These are phyloP conservation scores for Edolisoma coerulescens DNA, from an alignment of 2,113 vertebrate species.

Conservation along the genomic window DNA sequence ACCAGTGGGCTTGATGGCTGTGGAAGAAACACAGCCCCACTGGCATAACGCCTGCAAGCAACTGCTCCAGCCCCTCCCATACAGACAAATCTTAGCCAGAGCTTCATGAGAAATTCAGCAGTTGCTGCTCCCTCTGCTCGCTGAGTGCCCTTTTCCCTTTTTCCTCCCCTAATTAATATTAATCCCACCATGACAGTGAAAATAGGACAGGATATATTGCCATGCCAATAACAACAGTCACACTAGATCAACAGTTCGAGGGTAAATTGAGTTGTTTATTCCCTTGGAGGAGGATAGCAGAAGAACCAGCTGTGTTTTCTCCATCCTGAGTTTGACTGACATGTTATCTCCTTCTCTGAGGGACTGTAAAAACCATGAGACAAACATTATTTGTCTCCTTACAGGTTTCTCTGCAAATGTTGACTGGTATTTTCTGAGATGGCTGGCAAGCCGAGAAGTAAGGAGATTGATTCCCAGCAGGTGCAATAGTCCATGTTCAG, in stretches of 20 bases:
- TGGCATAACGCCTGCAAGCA: fast-evolving
- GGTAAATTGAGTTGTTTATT: background rate
- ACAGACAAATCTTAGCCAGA: background rate
- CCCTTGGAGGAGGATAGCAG: background rate
- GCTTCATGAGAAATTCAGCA: background rate
- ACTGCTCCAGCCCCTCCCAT: background rate
- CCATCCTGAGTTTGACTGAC: background rate
- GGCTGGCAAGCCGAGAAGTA: background rate
- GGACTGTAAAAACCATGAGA: background rate
- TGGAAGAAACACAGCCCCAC: background rate
- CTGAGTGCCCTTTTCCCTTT: background rate
- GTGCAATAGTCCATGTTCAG: background rate
- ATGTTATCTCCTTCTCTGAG: background rate
- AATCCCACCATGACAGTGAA: background rate
- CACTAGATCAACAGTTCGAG: background rate
- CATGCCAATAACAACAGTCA: background rate
- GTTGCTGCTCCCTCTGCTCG: background rate
- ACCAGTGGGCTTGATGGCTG: background rate
- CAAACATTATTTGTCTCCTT: background rate
- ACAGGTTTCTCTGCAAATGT: background rate
- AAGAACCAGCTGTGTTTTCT: background rate
- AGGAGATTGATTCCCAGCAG: background rate
- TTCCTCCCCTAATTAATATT: background rate
- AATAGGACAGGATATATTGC: background rate
- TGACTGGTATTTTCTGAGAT: background rate